Base-by-base conservation (phyloP, 2,888 invertebrate genomes). In the Drepana falcataria region DNA sequence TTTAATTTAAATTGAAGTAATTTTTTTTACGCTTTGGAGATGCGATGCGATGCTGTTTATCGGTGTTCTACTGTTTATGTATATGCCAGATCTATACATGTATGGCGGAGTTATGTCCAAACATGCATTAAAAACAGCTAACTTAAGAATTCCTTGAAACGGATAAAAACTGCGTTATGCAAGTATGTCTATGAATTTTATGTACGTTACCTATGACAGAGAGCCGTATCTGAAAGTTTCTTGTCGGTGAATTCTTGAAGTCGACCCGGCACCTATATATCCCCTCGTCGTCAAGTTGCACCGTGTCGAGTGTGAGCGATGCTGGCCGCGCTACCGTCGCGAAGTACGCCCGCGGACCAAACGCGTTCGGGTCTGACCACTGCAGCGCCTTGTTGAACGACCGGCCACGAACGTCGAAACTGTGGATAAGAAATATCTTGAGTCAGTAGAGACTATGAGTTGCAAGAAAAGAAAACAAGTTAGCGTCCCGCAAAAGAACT, bases 251-350 rank as follows among this genome's bases (percentile, higher is more conserved):
- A 77, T 96, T 96, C 73, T 95, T 95, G 85, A 97, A 97, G 89
- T 97, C 97, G 51, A 97, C 97, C 57, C 97, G 92, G 83, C 97
- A 97, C 66, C 97, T 92, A 86, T 97, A 97, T 55, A 93, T 89
- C 54, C 97, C 97, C 74, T 97, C 97, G 73, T 97, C 97, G 73
- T 95, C 95, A 62, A 96, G 88, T 73, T 96, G 95, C 49, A 97
- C 95, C 54, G 96, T 95, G 75, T 96, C 96, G 55, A 97, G 93
- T 54, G 95, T 95, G 64, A 97, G 91, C 5, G 95, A 93, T 33
- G 97, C 96, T 49, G 97, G 96, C 54, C 95, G 93, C 37, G 95
- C 94, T 53, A 95, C 94, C 4, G 95, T 94, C 48, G 96, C 94
- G 85, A 97, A 97, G 81, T 96, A 96, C 40, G 97, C 97, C 57